Evolutionary conservation across 2,113 vertebrate genomes (phyloP), one percentile per base, ranked within the genome.

Genomic region (Struthidea cinerea): DNA sequence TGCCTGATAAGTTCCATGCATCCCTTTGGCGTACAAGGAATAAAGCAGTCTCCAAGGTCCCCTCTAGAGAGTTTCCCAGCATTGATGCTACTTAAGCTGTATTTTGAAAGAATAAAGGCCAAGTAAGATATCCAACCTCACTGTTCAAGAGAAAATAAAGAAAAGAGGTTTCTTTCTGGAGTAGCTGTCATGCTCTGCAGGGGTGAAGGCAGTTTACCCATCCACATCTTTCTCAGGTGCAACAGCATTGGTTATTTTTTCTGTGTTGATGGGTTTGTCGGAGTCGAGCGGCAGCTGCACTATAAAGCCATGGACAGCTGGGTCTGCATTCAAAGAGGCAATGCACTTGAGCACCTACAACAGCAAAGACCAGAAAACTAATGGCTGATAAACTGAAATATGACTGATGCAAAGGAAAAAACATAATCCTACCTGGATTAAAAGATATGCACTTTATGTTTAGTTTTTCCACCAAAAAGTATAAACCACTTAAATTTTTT

Each of bases 11-110:
- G 98, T 95, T 99, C 99, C 99, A 99, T 98, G 97, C 99, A 99
- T 95, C 99, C 99, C 93, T 99, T 99, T 21, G 99, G 99, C 0
- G 99, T 99, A 97, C 99, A 99, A 9, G 99, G 99, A 91, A 99
- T 98, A 97, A 99, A 99, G 95, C 99, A 99, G 97, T 99, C 98
- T 12, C 97, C 97, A 26, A 99, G 97, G 92, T 99, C 99, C 35
- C 99, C 99, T 84, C 99, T 99, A 32, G 99, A 98, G 52, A 99
- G 98, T 74, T 99, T 99, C 70, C 99, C 99, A 65, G 99, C 99
- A 90, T 98, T 99, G 94, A 99, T 97, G 91, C 99, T 99, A 68
- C 99, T 99, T 95, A 99, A 96, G 61, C 99, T 99, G 92, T 35
- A 95, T 94, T 93, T 83, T 65, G 65, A 94, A 82, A 69, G 60